Conservation (phyloP, 2,888 invertebrate genomes). For the Plagodis dolabraria region DNA sequence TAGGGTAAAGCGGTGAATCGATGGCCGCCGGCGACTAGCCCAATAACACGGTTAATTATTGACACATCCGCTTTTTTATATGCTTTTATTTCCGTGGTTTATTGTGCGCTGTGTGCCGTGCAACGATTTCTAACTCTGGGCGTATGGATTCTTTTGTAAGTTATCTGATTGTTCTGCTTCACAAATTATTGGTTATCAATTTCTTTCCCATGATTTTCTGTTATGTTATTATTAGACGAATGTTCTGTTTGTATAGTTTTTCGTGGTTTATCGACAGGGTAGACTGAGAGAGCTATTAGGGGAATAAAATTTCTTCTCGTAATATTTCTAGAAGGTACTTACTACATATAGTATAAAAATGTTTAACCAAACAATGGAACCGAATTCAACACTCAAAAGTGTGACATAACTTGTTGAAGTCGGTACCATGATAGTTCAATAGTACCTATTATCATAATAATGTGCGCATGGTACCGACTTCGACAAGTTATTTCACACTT, state of each 20-base stretch:
- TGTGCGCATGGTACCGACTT: no score
- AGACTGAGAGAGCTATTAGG: no score
- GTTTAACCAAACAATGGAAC: no score
- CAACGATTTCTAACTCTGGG: constrained; percentile 18
- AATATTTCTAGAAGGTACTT: no score
- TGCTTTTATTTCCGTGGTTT: constrained; percentile 25
- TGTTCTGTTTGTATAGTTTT: neutral
- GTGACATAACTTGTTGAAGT: no score
- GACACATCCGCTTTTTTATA: constrained; percentile 80
- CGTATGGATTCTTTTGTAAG: constrained; percentile 16
- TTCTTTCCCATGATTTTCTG: constrained; percentile 13
- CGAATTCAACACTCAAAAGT: no score
- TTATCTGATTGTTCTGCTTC: constrained; percentile 16
- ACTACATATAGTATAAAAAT: no score
- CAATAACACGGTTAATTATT: constrained; percentile 81
- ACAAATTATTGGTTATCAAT: constrained; percentile 31
- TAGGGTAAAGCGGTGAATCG: constrained; percentile 48
- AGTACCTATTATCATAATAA: no score
- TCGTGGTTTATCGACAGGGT: no score
- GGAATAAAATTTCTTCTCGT: no score
- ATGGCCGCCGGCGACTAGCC: constrained; percentile 73
- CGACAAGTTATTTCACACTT: no score
- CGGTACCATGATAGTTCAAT: no score
- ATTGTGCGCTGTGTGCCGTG: constrained; percentile 9
- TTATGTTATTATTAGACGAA: neutral